Conservation (phyloP, 2,888 invertebrate genomes). For the Himalopsyche anomala region DNA sequence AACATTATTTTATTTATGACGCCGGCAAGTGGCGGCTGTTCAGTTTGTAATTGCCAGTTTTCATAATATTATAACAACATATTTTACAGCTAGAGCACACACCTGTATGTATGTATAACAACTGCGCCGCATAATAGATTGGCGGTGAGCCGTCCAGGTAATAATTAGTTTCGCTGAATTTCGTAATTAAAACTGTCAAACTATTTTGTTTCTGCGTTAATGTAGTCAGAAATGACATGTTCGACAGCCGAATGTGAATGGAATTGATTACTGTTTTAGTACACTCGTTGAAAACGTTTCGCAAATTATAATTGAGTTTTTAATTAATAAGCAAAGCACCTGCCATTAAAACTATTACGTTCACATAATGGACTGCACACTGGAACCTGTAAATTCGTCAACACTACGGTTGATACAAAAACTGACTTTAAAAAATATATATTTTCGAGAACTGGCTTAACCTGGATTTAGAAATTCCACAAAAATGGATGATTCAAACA, state of each 20-base stretch:
- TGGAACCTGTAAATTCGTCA: too few species aligned
- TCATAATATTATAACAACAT: slow-evolving; percentile 5
- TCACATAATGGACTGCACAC: too few species aligned
- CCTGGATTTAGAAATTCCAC: too few species aligned
- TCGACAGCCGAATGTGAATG: background rate
- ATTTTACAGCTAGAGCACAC: background rate
- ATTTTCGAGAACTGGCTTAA: too few species aligned
- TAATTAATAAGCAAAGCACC: too few species aligned
- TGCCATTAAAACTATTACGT: too few species aligned
- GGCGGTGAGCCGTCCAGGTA: background rate
- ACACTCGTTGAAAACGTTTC: too few species aligned
- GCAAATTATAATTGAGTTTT: too few species aligned
- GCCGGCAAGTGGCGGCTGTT: background rate
- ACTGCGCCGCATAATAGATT: background rate
- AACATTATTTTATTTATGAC: slow-evolving; percentile 36
- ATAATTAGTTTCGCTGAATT: slow-evolving; percentile 8
- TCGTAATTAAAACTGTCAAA: slow-evolving; percentile 24
- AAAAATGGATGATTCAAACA: too few species aligned
- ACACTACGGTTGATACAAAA: too few species aligned
- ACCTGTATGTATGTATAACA: background rate
- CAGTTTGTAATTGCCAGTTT: slow-evolving; percentile 12
- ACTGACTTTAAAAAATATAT: too few species aligned
- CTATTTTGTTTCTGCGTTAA: slow-evolving; percentile 11
- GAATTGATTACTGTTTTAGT: background rate
- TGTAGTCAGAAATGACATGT: slow-evolving; percentile 8